Base-by-base conservation (phyloP, 2,888 invertebrate species). In the Pristionchus mayeri region DNA sequence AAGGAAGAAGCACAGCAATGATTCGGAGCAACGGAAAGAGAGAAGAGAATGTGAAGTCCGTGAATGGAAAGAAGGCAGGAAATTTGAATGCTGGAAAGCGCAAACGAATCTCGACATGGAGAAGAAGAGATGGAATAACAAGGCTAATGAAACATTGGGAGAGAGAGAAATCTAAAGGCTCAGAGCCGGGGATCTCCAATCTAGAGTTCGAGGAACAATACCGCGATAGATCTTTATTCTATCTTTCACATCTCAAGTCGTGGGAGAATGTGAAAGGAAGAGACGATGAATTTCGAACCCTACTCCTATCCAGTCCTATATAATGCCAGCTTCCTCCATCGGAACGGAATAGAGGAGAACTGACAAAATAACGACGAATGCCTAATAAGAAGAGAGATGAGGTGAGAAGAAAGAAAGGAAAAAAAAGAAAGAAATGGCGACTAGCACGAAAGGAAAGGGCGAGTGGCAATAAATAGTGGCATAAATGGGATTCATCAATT, bases 401-500 rank as follows among this genome's bases (percentile, higher is more conserved):
- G 71, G 71, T 71, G 71, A 44, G 71, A 71, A 71, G 44, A 71
- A 44, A 44, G 44, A 44, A 44, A 71, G 71, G 16, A n/a, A 44
- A 44, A 71, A 44, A 71, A 30, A 30, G 63, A 63, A 34, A 30
- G 27, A 71, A 21, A 71, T 2, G 37, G 67, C 16, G n/a, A n/a
- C n/a, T n/a, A n/a, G 67, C 18, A 63, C 60, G 60, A 13, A 40
- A 67, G 37, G 37, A 67, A 24, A 24, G 21, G n/a, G 71, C 2
- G 37, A 24, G 24, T 3, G 40, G 71, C 40, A 71, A 71, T 71
- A 71, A 71, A 71, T 71, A 71, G 71, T 37, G 63, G 63, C 34
- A 63, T 71, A 71, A 40, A 71, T 71, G 71, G n/a, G 40, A 71
- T 71, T 71, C 71, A 71, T 71, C 37, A 71, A 71, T 71, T 71